Evolutionary conservation across 2,113 vertebrate genomes (phyloP).

Genomic region (Colaptes auratus): DNA sequence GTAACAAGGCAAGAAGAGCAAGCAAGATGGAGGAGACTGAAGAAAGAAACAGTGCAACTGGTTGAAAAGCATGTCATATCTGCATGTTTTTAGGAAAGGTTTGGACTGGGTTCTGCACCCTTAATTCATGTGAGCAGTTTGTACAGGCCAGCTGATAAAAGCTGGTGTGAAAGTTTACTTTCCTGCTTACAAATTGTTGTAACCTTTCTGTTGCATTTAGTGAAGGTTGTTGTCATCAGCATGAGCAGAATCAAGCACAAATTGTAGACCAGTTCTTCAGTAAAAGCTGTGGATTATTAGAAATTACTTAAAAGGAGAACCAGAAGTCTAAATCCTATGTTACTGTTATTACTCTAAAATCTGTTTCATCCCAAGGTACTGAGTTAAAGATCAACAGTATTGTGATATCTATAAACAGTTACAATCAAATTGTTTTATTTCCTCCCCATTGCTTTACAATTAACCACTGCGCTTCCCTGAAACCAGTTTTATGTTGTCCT

Average conservation of each 20-base stretch:
- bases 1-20: neutral
- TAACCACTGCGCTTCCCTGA: slow-evolving; percentile 57
- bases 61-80: neutral
- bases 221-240: neutral
- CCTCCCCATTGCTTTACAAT: slow-evolving; percentile 66
- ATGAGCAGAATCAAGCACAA: neutral
- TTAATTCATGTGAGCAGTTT: neutral
- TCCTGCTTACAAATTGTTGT: neutral
- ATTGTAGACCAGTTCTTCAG: neutral
- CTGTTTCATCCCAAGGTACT: neutral
- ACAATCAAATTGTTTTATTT: slow-evolving; percentile 60
- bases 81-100: neutral
- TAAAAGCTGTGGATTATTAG: neutral
- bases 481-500: slow-evolving; percentile 52
- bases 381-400: neutral
- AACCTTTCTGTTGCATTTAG: neutral
- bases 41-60: neutral
- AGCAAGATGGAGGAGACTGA: neutral
- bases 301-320: neutral
- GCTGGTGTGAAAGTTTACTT: neutral
- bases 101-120: neutral
- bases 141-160: neutral
- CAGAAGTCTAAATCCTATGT: neutral
- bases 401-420: slow-evolving; percentile 28
- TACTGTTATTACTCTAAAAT: neutral